Percentiles rank a stretch among this genome's conserved stretches.
These are phyloP conservation scores for Myotis findleyi DNA, from an alignment of 2,797 vertebrate species.

Conservation along the genomic window DNA sequence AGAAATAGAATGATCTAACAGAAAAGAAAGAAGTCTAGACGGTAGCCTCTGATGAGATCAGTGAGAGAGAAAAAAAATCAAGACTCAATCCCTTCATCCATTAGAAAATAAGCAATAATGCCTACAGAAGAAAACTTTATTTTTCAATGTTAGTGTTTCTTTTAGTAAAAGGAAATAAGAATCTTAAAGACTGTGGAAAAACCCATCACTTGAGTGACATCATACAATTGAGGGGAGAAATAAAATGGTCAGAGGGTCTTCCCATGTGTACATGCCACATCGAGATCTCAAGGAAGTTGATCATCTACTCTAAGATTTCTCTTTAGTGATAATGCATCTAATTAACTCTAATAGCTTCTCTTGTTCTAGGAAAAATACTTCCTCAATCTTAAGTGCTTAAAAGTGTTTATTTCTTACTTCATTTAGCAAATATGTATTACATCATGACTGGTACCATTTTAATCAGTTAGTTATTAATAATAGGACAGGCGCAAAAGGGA, in stretches of 20 bases:
- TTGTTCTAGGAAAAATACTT: not conserved
- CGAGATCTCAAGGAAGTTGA: not conserved
- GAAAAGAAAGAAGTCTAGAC: not conserved
- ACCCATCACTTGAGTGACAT: not conserved
- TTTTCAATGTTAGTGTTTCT: constrained; percentile 37
- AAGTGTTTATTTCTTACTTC: not conserved
- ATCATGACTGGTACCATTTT: not conserved
- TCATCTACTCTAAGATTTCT: constrained; percentile 26
- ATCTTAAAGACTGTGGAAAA: constrained; percentile 6
- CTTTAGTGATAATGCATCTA: constrained; percentile 32
- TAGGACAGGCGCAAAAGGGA: not conserved
- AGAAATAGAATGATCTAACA: not conserved
- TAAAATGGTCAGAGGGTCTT: constrained; percentile 12
- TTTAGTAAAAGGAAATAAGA: constrained; percentile 21
- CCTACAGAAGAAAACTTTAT: not conserved
- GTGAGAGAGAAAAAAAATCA: not conserved
- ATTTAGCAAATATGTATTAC: not conserved
- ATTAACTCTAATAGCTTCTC: constrained; percentile 27
- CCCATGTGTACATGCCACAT: not conserved
- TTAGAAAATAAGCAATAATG: constrained; percentile 4
- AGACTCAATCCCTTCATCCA: not conserved
- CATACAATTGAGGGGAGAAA: constrained; percentile 10
- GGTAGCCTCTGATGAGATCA: not conserved
- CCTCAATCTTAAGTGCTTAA: not conserved
- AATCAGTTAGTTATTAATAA: not conserved